Evolutionary conservation across 2,797 vertebrate genomes (phyloP), one percentile per base, ranked within the genome.

Genomic region (Chelmon rostratus): DNA sequence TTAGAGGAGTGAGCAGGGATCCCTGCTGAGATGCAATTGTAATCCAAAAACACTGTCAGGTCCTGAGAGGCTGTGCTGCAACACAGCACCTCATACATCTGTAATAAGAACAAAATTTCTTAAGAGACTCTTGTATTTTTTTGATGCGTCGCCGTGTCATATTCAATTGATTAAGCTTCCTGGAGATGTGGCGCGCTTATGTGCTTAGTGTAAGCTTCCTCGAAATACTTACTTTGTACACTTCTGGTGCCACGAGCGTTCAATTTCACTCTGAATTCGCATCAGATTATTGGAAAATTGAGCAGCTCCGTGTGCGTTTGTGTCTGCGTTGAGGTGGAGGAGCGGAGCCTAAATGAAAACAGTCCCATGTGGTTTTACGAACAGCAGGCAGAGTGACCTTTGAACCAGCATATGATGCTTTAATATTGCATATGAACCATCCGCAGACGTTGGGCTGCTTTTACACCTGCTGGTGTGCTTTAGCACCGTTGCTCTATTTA

Each of bases 341-440:
- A 85, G 79, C 73, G 84, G 68, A 77, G 91, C 83, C 85, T 88
- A 76, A 88, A 91, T 79, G 82, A 89, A 92, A 92, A 83, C 89
- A 84, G 83, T 89, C 89, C 90, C 90, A 82, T 87, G 91, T 91
- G 91, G 86, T 59, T 89, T 89, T 28, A 71, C 65, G 81, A 92
- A 84, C 92, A 93, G 89, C 86, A 84, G 90, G 91, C 86, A 54
- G 75, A 40, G 73, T 90, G 89, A 92, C 89, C 91, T 90, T 90
- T 91, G 91, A 92, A 90, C 91, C 79, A 15, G 61, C 82, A 81
- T 88, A 89, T 85, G 86, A 93, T 90, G 86, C 89, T 86, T 92
- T 89, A 87, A 93, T 93, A 89, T 90, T 79, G 73, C 86, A 88
- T 87, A 76, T 78, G 66, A 86, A 76, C 64, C 76, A 23, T 65